Evolutionary conservation across 2,797 vertebrate species (phyloP), one percentile per base, ranked within the genome.

Genomic region (Dicrostonyx torquatus): DNA sequence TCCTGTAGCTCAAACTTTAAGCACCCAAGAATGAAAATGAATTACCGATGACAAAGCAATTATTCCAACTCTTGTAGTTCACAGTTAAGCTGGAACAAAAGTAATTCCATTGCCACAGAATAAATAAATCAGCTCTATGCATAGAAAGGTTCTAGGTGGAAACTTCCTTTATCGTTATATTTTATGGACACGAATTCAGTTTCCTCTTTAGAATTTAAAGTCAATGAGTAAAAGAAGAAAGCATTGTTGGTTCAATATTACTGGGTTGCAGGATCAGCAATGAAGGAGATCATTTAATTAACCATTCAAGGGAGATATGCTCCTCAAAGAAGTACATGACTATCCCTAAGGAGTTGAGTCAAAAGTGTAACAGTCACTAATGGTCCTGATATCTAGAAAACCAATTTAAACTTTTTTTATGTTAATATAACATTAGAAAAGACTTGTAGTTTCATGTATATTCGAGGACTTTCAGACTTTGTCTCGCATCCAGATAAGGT

Each of bases 31-130:
- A 96, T 89, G 84, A 93, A 92, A 97, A 96, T 88, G 62, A 95
- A 96, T 94, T 96, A 92, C 91, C 89, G 83, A 94, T 45, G 72
- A 93, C 89, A 95, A 95, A 87, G 60, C 88, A 87, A 90, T 96
- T 87, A 92, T 72, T 93, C 48, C 86, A 85, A 73, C 34, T 55
- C 64, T 40, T 87, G 58, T 34, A 60, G 34, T 70, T 83, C 55
- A 43, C 55, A 43, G 79, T 80, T 92, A 93, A 75, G 26, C 26
- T 66, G 76, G 34, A 94, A 91, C 62, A 92, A 92, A 89, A 96
- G 87, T 70, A 82, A 95, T 87, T 91, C 60, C 43, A 29, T 43
- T 82, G 45, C 43, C 37, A 64, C 26, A 58, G 94, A 93, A 96
- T 89, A 90, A 96, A 89, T 95, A 96, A 96, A 90, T 89, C 82